Evolutionary conservation across 2,888 invertebrate species (phyloP), one percentile per base, ranked within the genome.

Genomic region (Aporophyla nigra): DNA sequence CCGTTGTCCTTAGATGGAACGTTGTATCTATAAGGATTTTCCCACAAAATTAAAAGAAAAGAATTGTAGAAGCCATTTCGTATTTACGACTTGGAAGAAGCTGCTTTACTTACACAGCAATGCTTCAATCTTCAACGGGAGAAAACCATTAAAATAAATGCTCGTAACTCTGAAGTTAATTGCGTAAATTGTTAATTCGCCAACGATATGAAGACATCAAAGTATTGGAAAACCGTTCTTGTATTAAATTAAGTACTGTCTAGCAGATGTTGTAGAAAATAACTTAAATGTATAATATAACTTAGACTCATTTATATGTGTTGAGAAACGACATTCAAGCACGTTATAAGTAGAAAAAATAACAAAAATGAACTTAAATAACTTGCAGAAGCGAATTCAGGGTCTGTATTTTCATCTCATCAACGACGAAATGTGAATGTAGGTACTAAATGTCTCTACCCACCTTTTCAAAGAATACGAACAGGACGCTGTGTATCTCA

Each of bases 221-320:
- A 88, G 88, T 90, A 91, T 91, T 90, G 86, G 86, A 78, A 90
- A 91, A 88, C 84, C 83, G 80, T 88, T 88, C 89, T 82, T 83
- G 91, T 91, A 89, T 89, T 87, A 90, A 91, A 92, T 92, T 90
- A 33, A 33, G 27, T 33, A 89, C 86, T 69, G 63, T 76, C 74
- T 84, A 68, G 67, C 74, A 77, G 75, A 68, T 80, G 74, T 76
- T 82, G 82, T 79, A 27, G 84, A 80, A 84, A 87, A 90, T 87
- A 51, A 51, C 61, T n/a, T 61, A 0, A n/a, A 49, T 86, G 66
- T 59, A 27, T 10, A 19, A 14, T 51, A 53, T 33, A 53, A 53
- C 1, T n/a, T 53, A 9, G 10, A 24, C 16, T 43, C 0, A 46
- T 46, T 5, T 19, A 53, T 27, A 19, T 10, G 3, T 33, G 5